These are phyloP conservation scores for Pemphigus obesinymphae DNA, from an alignment of 1,140 invertebrate species.

Conservation along the genomic window DNA sequence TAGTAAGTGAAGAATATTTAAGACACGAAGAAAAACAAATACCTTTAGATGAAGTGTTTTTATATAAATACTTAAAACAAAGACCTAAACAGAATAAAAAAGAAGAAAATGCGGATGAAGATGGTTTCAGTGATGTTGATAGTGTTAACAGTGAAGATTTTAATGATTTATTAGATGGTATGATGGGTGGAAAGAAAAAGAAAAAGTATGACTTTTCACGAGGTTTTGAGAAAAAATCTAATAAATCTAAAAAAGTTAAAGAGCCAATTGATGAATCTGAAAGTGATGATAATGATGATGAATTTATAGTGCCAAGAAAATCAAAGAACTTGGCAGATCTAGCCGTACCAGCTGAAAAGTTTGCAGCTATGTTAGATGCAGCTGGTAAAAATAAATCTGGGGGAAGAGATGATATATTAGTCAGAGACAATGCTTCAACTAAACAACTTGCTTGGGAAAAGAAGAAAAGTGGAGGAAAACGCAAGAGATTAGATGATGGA, in stretches of 20 bases:
- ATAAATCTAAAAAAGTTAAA: constrained; percentile 46
- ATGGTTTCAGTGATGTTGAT: constrained; percentile 65
- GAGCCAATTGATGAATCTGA: constrained; percentile 48
- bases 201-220: constrained; percentile 51
- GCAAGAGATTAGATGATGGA: constrained; percentile 27
- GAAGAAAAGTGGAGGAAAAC: constrained; percentile 42
- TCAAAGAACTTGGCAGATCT: constrained; percentile 50
- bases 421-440: constrained; percentile 26
- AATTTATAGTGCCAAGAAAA: constrained; percentile 48
- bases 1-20: constrained; percentile 66
- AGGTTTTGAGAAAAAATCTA: constrained; percentile 49
- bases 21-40: constrained; percentile 64
- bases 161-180: constrained; percentile 68
- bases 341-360: constrained; percentile 70
- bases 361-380: constrained; percentile 65
- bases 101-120: constrained; percentile 50
- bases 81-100: constrained; percentile 46
- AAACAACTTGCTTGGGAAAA: constrained; percentile 46
- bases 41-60: constrained; percentile 76
- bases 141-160: constrained; percentile 88
- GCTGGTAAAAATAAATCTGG: constrained; percentile 53
- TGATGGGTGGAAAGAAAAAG: constrained; percentile 53
- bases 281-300: constrained; percentile 51
- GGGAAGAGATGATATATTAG: constrained; percentile 35
- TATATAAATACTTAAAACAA: constrained; percentile 60